Base-by-base conservation (phyloP, 1,140 invertebrate species). In the Portunus trituberculatus region DNA sequence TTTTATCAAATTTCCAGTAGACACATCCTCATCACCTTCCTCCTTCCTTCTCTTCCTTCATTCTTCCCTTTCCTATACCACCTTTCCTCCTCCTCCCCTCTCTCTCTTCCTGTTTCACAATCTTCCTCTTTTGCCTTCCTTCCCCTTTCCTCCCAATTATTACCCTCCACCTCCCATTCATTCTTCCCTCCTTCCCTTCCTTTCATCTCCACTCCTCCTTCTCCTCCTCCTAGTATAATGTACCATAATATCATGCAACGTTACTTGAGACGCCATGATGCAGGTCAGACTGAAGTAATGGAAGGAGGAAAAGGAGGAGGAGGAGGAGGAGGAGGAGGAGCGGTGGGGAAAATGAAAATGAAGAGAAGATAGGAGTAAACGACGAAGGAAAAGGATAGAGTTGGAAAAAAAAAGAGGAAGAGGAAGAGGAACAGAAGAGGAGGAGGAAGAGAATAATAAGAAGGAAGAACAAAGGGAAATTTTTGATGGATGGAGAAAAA, bases 301-400 rank as follows among this genome's bases (percentile, higher is more conserved):
- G 39, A 39, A 39, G 39, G 6, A 39, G 39, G 39, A 39, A 6
- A 12, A 48, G 45, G 87, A 89, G 39, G 25, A 48, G 25, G 87
- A 89, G 87, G 45, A 48, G 87, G 87, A 89, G 87, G 87, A 48
- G 87, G 45, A 59, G 16, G 52, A 59, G 52, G 52, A 59, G 52
- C 3, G 8, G 52, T 59, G 52, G 16, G 52, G 52, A 14, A 59
- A 59, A 59, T 59, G 52, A 59, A 20, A 59, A 59, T 59, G 52
- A 59, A 59, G 52, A 59, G 52, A 10, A 59, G 52, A 59, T 59
- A 59, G 10, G 52, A 59, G 39, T 59, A 59, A 59, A 59, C 52
- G 10, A 59, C 52, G 52, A 59, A 12, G 39, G 48, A 52, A 59
- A 59, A 59, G 52, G 52, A 59, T 2, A 59, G 52, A 12, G 52